A percentile compares a stretch with the other conserved stretches of the same genome.
Evolutionary conservation across 2,888 invertebrate species (phyloP).

Genomic region (Achlya flavicornis): DNA sequence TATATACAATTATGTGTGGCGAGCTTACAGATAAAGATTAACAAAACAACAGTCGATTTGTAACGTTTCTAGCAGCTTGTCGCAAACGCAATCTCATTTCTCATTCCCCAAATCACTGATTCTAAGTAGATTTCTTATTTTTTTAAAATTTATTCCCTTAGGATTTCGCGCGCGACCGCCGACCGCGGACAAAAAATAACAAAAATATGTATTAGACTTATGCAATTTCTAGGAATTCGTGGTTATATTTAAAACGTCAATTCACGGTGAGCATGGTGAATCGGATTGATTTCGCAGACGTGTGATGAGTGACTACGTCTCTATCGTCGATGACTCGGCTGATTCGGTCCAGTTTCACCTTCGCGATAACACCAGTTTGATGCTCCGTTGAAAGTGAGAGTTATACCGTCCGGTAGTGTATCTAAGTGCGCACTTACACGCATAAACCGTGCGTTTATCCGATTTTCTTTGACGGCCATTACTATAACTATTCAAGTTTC

Average conservation of each 20-base stretch:
- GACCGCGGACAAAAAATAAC: too few species aligned
- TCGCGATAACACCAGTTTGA: background rate
- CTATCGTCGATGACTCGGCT: slow-evolving; percentile 3
- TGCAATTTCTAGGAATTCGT: background rate
- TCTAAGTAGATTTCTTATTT: too few species aligned
- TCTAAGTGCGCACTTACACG: slow-evolving; percentile 3
- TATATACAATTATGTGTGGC: background rate
- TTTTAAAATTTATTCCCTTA: too few species aligned
- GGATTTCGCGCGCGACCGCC: too few species aligned
- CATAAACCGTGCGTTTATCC: background rate
- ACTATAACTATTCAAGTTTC: background rate
- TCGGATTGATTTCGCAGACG: background rate
- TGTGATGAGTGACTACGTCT: background rate
- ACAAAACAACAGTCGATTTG: background rate
- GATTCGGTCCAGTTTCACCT: slow-evolving; percentile 12
- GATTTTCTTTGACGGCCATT: background rate
- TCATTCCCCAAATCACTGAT: too few species aligned
- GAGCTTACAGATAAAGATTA: background rate
- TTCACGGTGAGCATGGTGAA: background rate
- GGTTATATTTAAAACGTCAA: background rate
- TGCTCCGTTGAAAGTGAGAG: slow-evolving; percentile 16
- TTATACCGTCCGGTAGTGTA: background rate
- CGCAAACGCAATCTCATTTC: too few species aligned
- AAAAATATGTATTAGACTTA: too few species aligned
- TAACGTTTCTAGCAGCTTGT: too few species aligned